These are phyloP conservation scores for Tiliacea aurago DNA, from an alignment of 2,888 invertebrate genomes.

Conservation along the genomic window DNA sequence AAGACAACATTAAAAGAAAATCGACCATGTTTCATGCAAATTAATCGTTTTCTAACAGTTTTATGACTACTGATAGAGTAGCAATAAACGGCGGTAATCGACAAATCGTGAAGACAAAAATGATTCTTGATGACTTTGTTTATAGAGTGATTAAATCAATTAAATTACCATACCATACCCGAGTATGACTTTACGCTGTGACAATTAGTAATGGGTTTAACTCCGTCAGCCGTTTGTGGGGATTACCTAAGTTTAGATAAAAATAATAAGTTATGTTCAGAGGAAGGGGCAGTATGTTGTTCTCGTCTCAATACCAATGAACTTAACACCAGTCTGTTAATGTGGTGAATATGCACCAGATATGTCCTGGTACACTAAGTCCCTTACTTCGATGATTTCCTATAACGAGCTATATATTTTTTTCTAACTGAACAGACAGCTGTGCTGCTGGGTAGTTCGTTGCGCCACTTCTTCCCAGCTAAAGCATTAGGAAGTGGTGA, in stretches of 20 bases:
- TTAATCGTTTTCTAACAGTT: conserved; percentile 36
- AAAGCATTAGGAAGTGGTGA: too few species aligned
- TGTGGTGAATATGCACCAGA: neutral
- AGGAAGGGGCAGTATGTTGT: neutral
- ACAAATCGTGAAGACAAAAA: conserved; percentile 20
- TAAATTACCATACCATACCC: neutral
- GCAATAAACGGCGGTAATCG: neutral
- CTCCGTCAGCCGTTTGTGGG: neutral
- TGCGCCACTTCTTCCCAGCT: too few species aligned
- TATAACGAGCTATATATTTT: neutral
- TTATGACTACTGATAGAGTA: conserved; percentile 2
- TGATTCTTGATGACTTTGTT: neutral
- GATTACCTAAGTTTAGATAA: too few species aligned
- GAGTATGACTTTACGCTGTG: neutral
- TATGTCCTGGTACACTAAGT: neutral
- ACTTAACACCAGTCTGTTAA: neutral
- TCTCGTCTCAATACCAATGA: neutral
- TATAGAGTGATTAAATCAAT: neutral
- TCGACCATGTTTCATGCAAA: conserved; percentile 37
- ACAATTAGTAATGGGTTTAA: neutral
- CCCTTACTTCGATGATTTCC: neutral
- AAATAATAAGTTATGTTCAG: too few species aligned
- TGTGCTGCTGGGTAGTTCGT: too few species aligned
- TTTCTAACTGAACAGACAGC: too few species aligned
- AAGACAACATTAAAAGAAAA: conserved; percentile 22